A percentile compares a stretch with the other conserved stretches of the same genome.
Conservation (phyloP, 2,113 vertebrate species). For the Morone saxatilis region DNA sequence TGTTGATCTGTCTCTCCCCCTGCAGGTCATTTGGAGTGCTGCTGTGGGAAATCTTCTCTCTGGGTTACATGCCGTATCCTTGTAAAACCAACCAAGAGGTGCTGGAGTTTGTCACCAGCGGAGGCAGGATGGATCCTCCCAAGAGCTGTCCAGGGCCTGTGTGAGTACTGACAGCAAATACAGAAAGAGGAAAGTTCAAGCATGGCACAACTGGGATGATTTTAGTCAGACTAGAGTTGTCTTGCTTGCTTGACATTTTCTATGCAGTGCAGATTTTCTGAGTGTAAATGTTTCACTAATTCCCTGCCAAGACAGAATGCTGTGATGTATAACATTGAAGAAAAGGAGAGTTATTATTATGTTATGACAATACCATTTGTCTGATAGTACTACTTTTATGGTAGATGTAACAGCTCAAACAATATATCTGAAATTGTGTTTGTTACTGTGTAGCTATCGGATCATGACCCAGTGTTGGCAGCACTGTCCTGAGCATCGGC, state of each 20-base stretch:
- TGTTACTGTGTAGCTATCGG: constrained; percentile 84
- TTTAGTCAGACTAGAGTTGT: background rate
- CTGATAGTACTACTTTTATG: background rate
- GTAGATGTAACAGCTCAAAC: background rate
- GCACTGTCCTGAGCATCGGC: constrained; percentile 92
- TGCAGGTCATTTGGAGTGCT: constrained; percentile 95
- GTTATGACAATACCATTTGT: background rate
- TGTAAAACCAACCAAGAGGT: constrained; percentile 94
- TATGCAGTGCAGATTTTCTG: background rate
- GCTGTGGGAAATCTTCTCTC: constrained; percentile 94
- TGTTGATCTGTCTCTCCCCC: constrained; percentile 72
- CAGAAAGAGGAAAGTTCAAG: background rate
- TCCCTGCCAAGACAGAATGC: too few species aligned
- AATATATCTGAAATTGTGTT: constrained; percentile 1
- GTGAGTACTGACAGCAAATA: constrained; percentile 82
- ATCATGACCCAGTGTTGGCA: constrained; percentile 97
- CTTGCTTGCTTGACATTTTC: background rate
- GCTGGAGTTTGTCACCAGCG: constrained; percentile 91
- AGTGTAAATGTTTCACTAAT: background rate
- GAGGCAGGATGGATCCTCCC: constrained; percentile 92
- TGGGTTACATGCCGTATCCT: constrained; percentile 95
- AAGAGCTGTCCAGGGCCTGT: constrained; percentile 92
- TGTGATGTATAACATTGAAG: background rate
- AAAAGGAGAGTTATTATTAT: background rate
- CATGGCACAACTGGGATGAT: background rate